Base-by-base conservation (phyloP, 1,140 invertebrate species). In the Solenopsis fugax region DNA sequence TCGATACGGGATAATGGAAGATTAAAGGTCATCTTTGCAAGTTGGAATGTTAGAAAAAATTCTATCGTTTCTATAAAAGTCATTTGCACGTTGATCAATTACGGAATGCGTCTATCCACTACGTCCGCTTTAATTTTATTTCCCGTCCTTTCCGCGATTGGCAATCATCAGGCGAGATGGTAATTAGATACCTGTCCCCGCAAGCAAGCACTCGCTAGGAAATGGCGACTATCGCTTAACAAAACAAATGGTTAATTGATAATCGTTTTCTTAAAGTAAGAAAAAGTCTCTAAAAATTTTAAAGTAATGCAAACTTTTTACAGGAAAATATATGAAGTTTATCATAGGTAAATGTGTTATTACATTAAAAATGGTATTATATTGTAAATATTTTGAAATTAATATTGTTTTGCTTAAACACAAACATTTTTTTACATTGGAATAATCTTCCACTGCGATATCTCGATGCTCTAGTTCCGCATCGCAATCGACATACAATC, bases 191-290 rank as follows among this genome's bases (percentile, higher is more conserved):
- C 10, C 18, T 54, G 37, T 21, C n/a, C 54, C 10, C 18, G 10
- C 12, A n/a, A 45, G 10, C 12, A n/a, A 45, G 37, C n/a, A 41
- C 3, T 54, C 0, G 4, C 2, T 52, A 4, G 18, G 18, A 72
- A 34, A 54, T n/a, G 5, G 21, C 13, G 16, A 10, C 29, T 54
- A 54, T n/a, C 10, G 10, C 4, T 54, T 5, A 34, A 52, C 5
- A 6, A n/a, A 73, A 73, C 48, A 34, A 52, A 72, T 34, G 9
- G 10, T 73, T 73, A 54, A 73, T 52, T 73, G 12, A 73, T 54
- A 6, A 54, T 6, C 5, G 4, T 52, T 72, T 52, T 52, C 4
- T 72, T 72, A 29, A 4, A n/a, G 24, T 16, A 29, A 50, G 4
- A 72, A 73, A 67, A 67, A 29, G 1, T 0, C 9, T 76, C 41